phyloP scores from a whole-genome alignment of 1,140 invertebrate species.

The Hetaerina americana region DNA sequence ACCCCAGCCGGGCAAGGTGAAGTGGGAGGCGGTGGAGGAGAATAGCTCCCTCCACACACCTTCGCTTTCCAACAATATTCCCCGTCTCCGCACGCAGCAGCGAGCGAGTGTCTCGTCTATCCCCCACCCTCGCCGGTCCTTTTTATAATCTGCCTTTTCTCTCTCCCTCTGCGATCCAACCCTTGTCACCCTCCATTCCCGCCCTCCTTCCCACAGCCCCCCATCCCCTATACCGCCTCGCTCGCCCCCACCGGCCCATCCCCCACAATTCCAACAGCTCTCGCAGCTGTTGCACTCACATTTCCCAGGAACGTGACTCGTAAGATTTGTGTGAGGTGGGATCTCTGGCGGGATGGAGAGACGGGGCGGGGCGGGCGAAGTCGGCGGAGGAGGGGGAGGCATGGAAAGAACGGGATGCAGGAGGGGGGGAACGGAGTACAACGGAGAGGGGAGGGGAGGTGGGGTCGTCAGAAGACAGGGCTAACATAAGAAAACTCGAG shows the following conservation, averaged over 20 bases:
- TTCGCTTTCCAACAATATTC: too few species aligned
- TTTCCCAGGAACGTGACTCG: neutral
- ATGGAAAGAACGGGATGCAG: too few species aligned
- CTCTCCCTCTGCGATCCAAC: neutral
- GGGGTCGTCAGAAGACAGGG: too few species aligned
- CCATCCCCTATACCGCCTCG: neutral
- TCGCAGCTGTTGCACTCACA: neutral
- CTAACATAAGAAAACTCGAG: too few species aligned
- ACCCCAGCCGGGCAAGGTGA: too few species aligned
- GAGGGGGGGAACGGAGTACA: neutral
- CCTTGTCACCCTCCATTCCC: neutral
- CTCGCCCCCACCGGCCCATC: neutral
- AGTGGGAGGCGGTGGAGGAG: too few species aligned
- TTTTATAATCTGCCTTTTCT: too few species aligned
- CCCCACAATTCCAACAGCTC: neutral
- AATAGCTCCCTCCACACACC: too few species aligned
- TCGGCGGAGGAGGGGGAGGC: neutral
- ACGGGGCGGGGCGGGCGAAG: neutral
- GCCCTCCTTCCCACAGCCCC: neutral
- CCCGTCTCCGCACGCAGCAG: too few species aligned
- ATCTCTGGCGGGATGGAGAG: neutral
- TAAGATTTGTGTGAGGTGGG: too few species aligned
- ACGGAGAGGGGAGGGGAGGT: neutral
- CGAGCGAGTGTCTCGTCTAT: too few species aligned
- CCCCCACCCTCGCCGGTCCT: too few species aligned